phyloP scores from a whole-genome alignment of 1,140 invertebrate genomes.

The Semibalanus balanoides region DNA sequence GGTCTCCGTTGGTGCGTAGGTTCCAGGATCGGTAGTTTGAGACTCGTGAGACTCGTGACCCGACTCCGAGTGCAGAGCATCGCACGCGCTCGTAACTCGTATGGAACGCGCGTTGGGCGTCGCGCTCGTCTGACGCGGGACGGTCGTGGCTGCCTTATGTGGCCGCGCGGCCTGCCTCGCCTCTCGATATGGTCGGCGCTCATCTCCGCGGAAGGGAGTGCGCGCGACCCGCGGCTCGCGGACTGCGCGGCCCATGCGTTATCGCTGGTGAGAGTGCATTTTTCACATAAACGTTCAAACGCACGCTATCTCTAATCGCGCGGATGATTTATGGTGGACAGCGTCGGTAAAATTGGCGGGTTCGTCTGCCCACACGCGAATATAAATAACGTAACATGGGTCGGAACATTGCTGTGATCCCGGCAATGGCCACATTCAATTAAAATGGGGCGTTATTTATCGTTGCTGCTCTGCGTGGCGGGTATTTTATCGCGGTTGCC shows the following conservation, averaged over 20 bases:
- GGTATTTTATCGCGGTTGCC: background rate
- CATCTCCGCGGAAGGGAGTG: background rate
- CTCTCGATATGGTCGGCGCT: background rate
- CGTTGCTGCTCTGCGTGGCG: background rate
- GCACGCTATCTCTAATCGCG: background rate
- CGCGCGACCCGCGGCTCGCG: background rate
- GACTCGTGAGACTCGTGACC: too few relatives aligned
- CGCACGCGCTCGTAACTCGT: too few relatives aligned
- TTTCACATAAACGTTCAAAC: slow-evolving; percentile 2
- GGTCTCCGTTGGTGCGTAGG: too few relatives aligned
- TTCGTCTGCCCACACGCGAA: background rate
- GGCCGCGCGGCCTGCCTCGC: too few relatives aligned
- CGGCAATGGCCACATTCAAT: background rate
- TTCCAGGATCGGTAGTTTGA: too few relatives aligned
- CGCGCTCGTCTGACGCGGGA: too few relatives aligned
- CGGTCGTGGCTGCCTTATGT: too few relatives aligned
- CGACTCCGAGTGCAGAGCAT: too few relatives aligned
- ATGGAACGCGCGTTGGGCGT: too few relatives aligned
- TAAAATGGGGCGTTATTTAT: slow-evolving; percentile 2
- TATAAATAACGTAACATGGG: background rate
- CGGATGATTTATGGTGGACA: background rate
- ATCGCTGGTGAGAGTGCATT: background rate
- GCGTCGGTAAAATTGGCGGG: background rate
- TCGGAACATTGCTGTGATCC: background rate
- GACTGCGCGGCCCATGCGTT: background rate